Evolutionary conservation across 1,140 invertebrate genomes (phyloP), one percentile per base, ranked within the genome.

Genomic region (Leptinotarsa undecemlineata): DNA sequence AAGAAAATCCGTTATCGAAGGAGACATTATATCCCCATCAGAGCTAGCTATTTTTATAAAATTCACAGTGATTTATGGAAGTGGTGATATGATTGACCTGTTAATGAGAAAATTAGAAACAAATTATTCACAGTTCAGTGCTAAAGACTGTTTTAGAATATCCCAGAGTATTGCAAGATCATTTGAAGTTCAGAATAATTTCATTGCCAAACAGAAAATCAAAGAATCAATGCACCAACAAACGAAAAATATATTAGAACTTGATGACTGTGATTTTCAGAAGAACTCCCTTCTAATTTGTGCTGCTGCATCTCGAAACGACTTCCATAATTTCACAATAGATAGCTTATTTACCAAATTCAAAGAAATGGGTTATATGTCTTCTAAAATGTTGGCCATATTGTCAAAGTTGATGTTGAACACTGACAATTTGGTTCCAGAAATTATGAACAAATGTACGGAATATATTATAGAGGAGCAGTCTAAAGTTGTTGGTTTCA

Each of bases 11-110:
- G 80, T 88, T 1, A 81, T 85, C 47, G 74, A 79, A 66, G 84
- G 83, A 33, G 74, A 81, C n/a, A 76, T 82, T 4, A 26, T 85
- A 14, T 75, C 85, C 62, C 86, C 87, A 4, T 67, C 75, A 0
- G 85, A 86, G 70, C 84, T 88, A 69, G 79, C 84, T 4, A 80
- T 81, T 17, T 71, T 85, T 74, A 81, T 86, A 15, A 72, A 85
- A 4, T 89, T 89, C 81, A 80, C 87, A 3, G 72, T 90, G 8
- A 82, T 85, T n/a, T 88, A 87, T 78, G 83, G 85, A 0, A 81
- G 82, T 48, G 77, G 83, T 48, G 77, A 82, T 64, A 81, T 83
- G 57, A 79, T 86, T 11, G 82, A 85, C 60, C 19, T 81, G 15
- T 71, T 86, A 57, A 72, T 85, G 0, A 74, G 80, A 20, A 85